Conservation (phyloP, 2,888 invertebrate species). For the Phengaris alcon region DNA sequence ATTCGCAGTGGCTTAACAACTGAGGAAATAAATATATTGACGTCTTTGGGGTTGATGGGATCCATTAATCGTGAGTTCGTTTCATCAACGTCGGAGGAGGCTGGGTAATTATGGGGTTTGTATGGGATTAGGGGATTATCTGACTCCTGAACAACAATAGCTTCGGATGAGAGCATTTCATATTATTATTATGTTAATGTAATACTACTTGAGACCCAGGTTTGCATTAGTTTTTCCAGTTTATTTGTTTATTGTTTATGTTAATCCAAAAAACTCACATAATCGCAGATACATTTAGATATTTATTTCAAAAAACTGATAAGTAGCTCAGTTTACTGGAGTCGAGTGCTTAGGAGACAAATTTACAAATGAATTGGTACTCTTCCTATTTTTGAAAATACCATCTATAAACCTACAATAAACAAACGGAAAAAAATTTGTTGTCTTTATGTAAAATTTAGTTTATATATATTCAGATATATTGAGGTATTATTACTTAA, state of each 20-base stretch:
- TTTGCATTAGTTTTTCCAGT: neutral
- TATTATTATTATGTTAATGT: neutral
- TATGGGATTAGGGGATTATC: constrained; percentile 25
- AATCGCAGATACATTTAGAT: too few species aligned
- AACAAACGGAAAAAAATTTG: too few species aligned
- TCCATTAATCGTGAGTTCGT: constrained; percentile 24
- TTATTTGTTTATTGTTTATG: neutral
- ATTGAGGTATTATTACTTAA: too few species aligned
- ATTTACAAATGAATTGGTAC: too few species aligned
- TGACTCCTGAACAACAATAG: constrained; percentile 20
- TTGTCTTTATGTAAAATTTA: too few species aligned
- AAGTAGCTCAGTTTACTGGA: too few species aligned
- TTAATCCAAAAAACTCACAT: too few species aligned
- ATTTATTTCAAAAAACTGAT: too few species aligned
- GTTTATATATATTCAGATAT: too few species aligned
- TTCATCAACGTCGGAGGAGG: constrained; percentile 21
- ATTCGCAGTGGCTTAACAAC: constrained; percentile 7
- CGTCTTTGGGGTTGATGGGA: constrained; percentile 13
- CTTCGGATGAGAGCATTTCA: neutral
- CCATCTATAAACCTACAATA: too few species aligned
- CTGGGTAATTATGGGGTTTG: constrained; percentile 20
- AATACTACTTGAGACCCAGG: neutral
- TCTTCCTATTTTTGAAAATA: too few species aligned
- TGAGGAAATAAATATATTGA: constrained; percentile 21
- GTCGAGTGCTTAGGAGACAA: too few species aligned